phyloP scores from a whole-genome alignment of 2,888 invertebrate species.

The Yponomeuta cagnagella region DNA sequence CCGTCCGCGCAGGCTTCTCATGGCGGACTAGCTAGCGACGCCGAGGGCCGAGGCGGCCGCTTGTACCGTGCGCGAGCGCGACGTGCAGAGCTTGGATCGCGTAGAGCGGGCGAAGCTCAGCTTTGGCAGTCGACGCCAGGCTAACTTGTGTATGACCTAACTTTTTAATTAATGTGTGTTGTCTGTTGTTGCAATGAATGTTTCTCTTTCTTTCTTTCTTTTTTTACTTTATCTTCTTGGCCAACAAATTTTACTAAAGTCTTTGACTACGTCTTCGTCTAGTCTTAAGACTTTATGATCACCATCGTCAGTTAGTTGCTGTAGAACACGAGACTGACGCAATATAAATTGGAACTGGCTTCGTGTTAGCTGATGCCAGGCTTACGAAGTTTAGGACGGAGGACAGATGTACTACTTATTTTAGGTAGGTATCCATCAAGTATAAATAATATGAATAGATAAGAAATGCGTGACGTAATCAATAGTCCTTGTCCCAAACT shows the following conservation, averaged over 20 bases:
- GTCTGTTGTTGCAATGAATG: too few species aligned
- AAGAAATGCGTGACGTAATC: not conserved
- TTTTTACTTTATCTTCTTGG: too few species aligned
- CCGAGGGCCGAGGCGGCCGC: conserved; percentile 51
- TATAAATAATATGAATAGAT: not conserved
- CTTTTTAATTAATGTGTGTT: too few species aligned
- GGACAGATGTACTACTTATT: too few species aligned
- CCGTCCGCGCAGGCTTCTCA: conserved; percentile 51
- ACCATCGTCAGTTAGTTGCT: not conserved
- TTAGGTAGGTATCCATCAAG: too few species aligned
- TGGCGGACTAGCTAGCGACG: conserved; percentile 60
- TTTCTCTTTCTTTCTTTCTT: too few species aligned
- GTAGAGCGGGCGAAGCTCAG: not conserved
- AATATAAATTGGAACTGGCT: not conserved
- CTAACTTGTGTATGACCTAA: not conserved
- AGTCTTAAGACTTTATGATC: not conserved
- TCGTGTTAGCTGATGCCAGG: not conserved
- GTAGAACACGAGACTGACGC: not conserved
- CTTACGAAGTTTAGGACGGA: too few species aligned
- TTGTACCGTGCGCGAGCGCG: not conserved
- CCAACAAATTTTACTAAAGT: too few species aligned
- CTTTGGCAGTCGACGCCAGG: not conserved
- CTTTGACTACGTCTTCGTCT: too few species aligned
- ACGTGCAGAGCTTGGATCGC: not conserved
- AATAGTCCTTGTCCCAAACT: too few species aligned